Conservation (phyloP, 2,888 invertebrate genomes). For the Agrochola lychnidis region DNA sequence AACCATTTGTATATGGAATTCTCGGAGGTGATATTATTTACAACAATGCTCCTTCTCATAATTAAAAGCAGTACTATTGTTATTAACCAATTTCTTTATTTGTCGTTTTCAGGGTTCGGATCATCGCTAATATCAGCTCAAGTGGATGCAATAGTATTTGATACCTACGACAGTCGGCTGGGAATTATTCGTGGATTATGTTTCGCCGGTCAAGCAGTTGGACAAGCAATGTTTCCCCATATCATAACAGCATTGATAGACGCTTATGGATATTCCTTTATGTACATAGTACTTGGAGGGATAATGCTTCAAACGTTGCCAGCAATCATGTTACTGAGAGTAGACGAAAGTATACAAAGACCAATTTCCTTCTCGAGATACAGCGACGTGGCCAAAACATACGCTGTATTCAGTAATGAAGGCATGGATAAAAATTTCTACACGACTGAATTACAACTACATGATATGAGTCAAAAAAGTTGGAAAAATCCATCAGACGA, state of each 20-base stretch:
- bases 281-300: slow-evolving; percentile 82
- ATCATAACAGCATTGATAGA: slow-evolving; percentile 83
- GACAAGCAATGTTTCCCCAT: slow-evolving; percentile 86
- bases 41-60: slow-evolving; percentile 54
- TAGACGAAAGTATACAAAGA: slow-evolving; percentile 75
- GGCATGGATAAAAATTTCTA: slow-evolving; percentile 74
- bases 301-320: slow-evolving; percentile 86
- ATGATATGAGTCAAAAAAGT: slow-evolving; percentile 84
- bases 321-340: slow-evolving; percentile 82
- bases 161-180: slow-evolving; percentile 85
- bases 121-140: slow-evolving; percentile 87
- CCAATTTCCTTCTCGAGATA: slow-evolving; percentile 82
- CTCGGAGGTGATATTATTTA: slow-evolving; percentile 78
- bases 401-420: slow-evolving; percentile 83
- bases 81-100: background rate
- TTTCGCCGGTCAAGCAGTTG: slow-evolving; percentile 86
- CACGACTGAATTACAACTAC: slow-evolving; percentile 83
- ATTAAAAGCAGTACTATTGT: background rate
- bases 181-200: slow-evolving; percentile 82
- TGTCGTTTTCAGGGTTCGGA: slow-evolving; percentile 81
- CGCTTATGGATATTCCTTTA: slow-evolving; percentile 80
- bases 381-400: slow-evolving; percentile 83
- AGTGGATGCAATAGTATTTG: slow-evolving; percentile 87
- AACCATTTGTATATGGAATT: slow-evolving; percentile 82
- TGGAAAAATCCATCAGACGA: slow-evolving; percentile 89